Evolutionary conservation across 1,140 invertebrate genomes (phyloP), one percentile per base, ranked within the genome.

Genomic region (Orchesella cincta): DNA sequence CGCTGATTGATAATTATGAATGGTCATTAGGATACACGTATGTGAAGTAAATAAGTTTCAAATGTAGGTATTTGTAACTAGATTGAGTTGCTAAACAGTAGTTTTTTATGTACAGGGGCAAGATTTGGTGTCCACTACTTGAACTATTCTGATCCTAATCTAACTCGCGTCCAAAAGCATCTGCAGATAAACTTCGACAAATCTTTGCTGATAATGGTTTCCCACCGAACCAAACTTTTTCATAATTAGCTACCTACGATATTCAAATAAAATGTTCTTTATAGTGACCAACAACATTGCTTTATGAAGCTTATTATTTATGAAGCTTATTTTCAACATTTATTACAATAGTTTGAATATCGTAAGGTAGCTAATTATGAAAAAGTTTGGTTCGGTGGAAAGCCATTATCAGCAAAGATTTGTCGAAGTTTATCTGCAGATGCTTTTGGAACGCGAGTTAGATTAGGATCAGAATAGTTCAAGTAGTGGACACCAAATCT

Each of bases 121-220:
- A 74, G 73, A 73, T 83, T 83, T 35, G 82, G 82, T 8, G 54
- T 83, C 35, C 76, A 81, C 28, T 73, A 81, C 51, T 76, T 83
- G 1, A 76, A 83, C 73, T 82, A 78, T 31, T 71, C 70, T 5
- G 77, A 80, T 28, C 81, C 82, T 0, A 52, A 76, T 2, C n/a
- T 67, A n/a, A 77, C 75, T 1, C 57, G 78, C 26, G 39, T 64
- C 71, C 76, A 35, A 79, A 79, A 57, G 62, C 33, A 5, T 79
- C 78, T n/a, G 78, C 78, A 1, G 5, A 20, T 16, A 52, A 34
- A 12, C 36, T 79, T 1, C 46, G 31, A 0, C 20, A 76, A 52
- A 35, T 79, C 0, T 74, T 79, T 52, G 54, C 28, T 0, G 75
- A 76, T 33, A 74, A 76, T 74, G 75, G 78, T 34, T 79, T 79